A percentile compares a stretch with the other conserved stretches of the same genome.
Conservation (phyloP, 2,888 invertebrate genomes). For the Argyra leucocephala region DNA sequence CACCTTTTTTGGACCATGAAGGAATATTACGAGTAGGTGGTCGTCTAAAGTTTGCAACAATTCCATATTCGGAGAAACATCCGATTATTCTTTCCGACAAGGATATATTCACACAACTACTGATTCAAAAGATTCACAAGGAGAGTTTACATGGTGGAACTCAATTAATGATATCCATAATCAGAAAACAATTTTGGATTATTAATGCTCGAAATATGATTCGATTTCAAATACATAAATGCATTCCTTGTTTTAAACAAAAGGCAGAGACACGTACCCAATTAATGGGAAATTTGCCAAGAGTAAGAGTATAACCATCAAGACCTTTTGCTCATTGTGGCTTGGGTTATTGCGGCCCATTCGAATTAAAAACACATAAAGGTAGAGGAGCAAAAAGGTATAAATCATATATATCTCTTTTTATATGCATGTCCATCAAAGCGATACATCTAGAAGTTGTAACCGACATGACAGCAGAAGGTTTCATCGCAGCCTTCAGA, state of each 20-base stretch:
- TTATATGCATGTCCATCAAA: conserved; percentile 22
- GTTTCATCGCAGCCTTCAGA: conserved; percentile 24
- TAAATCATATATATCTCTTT: conserved; percentile 25
- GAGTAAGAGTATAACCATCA: no score
- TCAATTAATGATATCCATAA: not conserved
- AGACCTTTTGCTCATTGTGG: conserved; percentile 17
- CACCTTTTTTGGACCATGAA: no score
- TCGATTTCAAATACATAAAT: not conserved
- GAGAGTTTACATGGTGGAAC: not conserved
- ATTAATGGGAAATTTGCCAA: not conserved
- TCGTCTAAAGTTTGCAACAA: no score
- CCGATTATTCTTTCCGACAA: no score
- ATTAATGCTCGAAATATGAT: not conserved
- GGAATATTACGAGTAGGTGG: no score
- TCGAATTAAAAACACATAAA: conserved; percentile 16
- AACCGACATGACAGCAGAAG: conserved; percentile 17
- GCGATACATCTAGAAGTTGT: not conserved
- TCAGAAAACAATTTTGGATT: not conserved
- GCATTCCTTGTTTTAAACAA: not conserved
- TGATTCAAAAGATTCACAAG: no score
- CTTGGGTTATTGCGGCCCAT: conserved; percentile 20
- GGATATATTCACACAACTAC: no score
- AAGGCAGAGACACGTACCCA: not conserved
- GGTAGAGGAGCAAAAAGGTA: conserved; percentile 18
- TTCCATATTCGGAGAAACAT: no score